These are phyloP conservation scores for Chironomus tepperi DNA, from an alignment of 1,140 invertebrate genomes.

Conservation along the genomic window DNA sequence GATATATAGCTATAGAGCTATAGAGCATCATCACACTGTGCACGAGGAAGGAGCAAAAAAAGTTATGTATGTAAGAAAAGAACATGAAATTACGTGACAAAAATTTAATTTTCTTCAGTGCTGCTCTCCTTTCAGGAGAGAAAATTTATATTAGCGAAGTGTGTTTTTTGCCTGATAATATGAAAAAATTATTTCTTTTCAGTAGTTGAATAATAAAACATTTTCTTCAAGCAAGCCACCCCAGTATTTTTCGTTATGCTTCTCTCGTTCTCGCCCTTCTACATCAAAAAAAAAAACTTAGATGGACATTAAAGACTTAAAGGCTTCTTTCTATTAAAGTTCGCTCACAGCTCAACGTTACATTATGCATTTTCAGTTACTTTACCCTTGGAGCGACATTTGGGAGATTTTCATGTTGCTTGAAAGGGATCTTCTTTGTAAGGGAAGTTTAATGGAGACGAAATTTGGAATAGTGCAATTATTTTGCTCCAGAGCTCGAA, in stretches of 20 bases:
- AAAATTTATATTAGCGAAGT: conserved; percentile 14
- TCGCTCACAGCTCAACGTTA: background rate
- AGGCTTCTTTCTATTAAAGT: background rate
- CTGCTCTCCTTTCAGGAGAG: conserved; percentile 5
- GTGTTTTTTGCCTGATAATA: conserved; percentile 10
- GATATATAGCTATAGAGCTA: no score
- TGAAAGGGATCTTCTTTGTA: no score
- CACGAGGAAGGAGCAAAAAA: background rate
- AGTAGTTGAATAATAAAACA: conserved; percentile 1
- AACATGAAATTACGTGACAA: conserved; percentile 23
- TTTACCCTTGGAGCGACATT: background rate
- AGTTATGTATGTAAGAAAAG: conserved; percentile 22
- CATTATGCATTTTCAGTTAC: background rate
- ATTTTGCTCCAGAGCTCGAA: no score
- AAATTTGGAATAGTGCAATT: no score
- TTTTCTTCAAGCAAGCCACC: no score
- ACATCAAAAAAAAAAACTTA: no score
- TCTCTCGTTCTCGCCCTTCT: background rate
- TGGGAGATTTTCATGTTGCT: background rate
- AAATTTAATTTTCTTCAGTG: conserved; percentile 17
- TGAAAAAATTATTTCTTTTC: conserved; percentile 15
- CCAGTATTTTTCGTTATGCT: background rate
- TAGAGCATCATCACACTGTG: background rate
- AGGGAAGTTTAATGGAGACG: no score
- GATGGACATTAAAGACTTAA: background rate